Evolutionary conservation across 2,113 vertebrate species (phyloP).

Genomic region (Otis tarda): DNA sequence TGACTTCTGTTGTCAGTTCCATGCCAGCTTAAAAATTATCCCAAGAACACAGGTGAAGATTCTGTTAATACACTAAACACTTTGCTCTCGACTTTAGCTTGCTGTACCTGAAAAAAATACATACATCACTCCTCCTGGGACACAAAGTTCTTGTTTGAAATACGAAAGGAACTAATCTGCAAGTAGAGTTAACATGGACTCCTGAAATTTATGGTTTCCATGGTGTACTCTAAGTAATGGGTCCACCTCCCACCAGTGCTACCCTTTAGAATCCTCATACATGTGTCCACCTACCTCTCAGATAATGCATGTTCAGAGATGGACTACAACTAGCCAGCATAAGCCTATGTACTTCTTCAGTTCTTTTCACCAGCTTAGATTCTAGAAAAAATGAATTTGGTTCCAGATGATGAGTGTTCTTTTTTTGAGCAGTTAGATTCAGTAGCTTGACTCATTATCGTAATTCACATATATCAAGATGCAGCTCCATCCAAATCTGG

Average conservation of each 20-base stretch:
- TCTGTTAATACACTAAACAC: neutral
- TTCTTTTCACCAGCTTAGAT: neutral
- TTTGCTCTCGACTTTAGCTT: neutral
- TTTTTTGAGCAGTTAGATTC: slow-evolving; percentile 44
- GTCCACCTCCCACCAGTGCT: neutral
- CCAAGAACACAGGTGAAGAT: neutral
- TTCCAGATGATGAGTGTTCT: slow-evolving; percentile 41
- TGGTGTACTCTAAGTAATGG: neutral
- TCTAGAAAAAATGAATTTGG: neutral
- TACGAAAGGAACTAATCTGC: neutral
- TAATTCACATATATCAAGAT: slow-evolving; percentile 42
- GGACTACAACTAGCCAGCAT: neutral
- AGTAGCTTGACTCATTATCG: slow-evolving; percentile 40
- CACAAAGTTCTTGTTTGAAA: neutral
- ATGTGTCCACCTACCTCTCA: neutral
- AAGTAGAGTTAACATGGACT: neutral
- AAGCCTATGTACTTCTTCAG: neutral
- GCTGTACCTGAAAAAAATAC: neutral
- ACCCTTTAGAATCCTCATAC: neutral
- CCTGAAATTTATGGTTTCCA: neutral
- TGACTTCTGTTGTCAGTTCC: neutral
- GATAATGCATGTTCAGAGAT: neutral
- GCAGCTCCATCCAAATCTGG: slow-evolving; percentile 39
- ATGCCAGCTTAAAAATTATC: neutral
- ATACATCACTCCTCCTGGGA: neutral